These are phyloP conservation scores for Xiphias gladius DNA, from an alignment of 2,113 vertebrate species.

Conservation along the genomic window DNA sequence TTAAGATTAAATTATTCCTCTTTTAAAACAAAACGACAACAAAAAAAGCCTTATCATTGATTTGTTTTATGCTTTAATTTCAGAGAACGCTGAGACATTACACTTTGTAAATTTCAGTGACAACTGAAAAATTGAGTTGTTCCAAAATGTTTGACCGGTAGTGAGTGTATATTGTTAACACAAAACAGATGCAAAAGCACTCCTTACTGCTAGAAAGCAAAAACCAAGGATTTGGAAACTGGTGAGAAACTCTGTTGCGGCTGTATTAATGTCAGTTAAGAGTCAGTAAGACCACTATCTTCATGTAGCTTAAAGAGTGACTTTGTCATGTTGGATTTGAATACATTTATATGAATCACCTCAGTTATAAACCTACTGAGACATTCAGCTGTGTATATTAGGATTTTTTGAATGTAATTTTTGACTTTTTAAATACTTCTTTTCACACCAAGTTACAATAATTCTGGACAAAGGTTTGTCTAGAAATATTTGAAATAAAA, in stretches of 20 bases:
- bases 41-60: no score
- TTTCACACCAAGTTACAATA: constrained; percentile 2
- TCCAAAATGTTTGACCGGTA: no score
- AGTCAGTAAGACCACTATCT: neutral
- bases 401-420: neutral
- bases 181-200: neutral
- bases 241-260: neutral
- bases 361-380: neutral
- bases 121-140: no score
- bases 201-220: neutral
- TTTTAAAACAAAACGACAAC: no score
- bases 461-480: neutral
- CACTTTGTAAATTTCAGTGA: no score
- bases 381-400: neutral
- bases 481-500: neutral
- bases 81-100: no score
- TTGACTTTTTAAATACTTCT: neutral
- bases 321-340: neutral
- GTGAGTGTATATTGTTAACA: neutral
- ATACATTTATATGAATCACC: neutral
- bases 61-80: no score
- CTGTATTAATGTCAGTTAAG: neutral
- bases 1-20: no score
- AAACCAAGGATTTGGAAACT: neutral
- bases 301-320: no score